Evolutionary conservation across 2,888 invertebrate genomes (phyloP).

Genomic region (Alitta virens): DNA sequence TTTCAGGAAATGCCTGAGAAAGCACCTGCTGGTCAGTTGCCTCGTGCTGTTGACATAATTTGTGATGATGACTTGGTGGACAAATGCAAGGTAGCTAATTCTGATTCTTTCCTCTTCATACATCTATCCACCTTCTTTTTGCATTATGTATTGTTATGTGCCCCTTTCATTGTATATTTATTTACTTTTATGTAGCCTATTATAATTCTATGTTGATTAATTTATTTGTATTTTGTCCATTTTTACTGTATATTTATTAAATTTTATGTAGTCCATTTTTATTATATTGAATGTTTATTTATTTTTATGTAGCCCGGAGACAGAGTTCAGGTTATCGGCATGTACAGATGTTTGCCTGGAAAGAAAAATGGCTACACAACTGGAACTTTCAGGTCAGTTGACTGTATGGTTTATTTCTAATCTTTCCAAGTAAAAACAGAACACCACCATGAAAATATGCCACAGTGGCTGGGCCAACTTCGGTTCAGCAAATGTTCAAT

Average conservation of each 20-base stretch:
- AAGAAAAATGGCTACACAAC: conserved; percentile 90
- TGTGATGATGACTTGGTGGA: conserved; percentile 91
- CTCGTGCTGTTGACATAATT: conserved; percentile 89
- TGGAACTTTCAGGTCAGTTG: conserved; percentile 68
- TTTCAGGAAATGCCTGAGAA: conserved; percentile 93
- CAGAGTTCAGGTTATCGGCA: conserved; percentile 92
- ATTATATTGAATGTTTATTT: not conserved
- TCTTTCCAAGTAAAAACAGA: too few relatives aligned
- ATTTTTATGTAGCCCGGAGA: conserved; percentile 80
- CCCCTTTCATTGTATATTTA: too few relatives aligned
- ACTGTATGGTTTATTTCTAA: too few relatives aligned
- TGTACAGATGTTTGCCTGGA: conserved; percentile 87
- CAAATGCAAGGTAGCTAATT: conserved; percentile 56
- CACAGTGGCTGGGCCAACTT: too few relatives aligned
- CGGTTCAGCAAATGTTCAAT: too few relatives aligned
- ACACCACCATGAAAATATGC: too few relatives aligned
- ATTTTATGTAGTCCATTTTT: too few relatives aligned
- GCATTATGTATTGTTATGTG: too few relatives aligned
- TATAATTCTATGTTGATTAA: not conserved
- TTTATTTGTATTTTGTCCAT: not conserved
- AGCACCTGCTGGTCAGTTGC: conserved; percentile 94
- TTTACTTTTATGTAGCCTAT: not conserved
- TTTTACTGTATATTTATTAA: too few relatives aligned
- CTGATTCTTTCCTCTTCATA: too few relatives aligned
- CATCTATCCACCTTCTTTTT: too few relatives aligned